Percentiles rank a stretch among this genome's conserved stretches.
Conservation (phyloP, 2,888 invertebrate genomes). For the Calameuta pallipes region DNA sequence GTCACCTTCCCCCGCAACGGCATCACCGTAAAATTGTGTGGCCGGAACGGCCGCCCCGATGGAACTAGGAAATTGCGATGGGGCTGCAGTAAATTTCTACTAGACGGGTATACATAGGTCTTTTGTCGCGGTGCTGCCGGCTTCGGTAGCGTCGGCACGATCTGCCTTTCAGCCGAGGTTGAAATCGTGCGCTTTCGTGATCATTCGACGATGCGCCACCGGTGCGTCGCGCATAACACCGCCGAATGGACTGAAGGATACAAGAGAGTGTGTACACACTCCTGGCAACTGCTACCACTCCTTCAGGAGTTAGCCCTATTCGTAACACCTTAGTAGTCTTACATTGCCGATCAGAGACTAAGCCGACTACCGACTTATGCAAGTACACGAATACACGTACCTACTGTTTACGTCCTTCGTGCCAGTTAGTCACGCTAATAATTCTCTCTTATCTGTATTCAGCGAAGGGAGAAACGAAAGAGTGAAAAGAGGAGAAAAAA, state of each 20-base stretch:
- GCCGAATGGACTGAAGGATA: no score
- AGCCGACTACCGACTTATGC: no score
- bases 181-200: slow-evolving; percentile 34
- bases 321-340: not conserved
- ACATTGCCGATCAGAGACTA: not conserved
- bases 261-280: not conserved
- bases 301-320: not conserved
- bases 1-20: no score
- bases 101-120: not conserved
- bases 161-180: not conserved
- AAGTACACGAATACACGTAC: no score
- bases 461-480: no score
- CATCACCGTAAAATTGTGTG: no score
- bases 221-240: not conserved
- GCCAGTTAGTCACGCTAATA: no score
- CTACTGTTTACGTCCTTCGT: no score
- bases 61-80: slow-evolving; percentile 13
- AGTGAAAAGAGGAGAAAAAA: no score
- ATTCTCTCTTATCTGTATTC: no score
- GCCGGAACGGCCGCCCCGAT: no score
- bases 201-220: slow-evolving; percentile 35
- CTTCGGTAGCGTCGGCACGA: not conserved
- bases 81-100: slow-evolving; percentile 1
- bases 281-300: slow-evolving; percentile 1
- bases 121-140: slow-evolving; percentile 7